phyloP scores from a whole-genome alignment of 30 jellyfish, hydroid and myxozoan species.

The Chrysaora quinquecirrha region DNA sequence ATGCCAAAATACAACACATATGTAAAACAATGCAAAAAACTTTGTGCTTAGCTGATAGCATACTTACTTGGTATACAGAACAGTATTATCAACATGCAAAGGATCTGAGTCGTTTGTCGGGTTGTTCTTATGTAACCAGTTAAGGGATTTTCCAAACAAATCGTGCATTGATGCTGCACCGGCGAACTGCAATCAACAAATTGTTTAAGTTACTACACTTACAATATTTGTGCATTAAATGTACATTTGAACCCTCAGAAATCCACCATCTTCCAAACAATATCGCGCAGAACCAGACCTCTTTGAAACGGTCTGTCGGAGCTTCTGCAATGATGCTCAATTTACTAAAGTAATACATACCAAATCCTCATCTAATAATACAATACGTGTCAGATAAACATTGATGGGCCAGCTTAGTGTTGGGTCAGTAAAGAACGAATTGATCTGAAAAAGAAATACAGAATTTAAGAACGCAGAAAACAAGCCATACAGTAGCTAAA shows the following conservation, averaged over 20 bases:
- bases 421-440: constrained; percentile 18
- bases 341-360: constrained; percentile 42
- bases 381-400: constrained; percentile 66
- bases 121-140: constrained; percentile 68
- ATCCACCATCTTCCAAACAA: neutral
- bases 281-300: no score
- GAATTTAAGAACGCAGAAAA: neutral
- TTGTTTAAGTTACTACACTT: neutral
- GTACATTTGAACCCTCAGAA: neutral
- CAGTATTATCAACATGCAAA: constrained; percentile 83
- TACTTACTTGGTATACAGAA: constrained; percentile 68
- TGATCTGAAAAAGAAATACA: neutral
- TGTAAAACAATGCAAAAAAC: no score
- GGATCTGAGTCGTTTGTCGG: constrained; percentile 63
- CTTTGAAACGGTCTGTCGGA: neutral
- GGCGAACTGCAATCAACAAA: constrained; percentile 51
- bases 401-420: constrained; percentile 57
- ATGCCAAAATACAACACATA: no score
- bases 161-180: constrained; percentile 53
- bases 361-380: constrained; percentile 68
- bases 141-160: constrained; percentile 40
- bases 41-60: neutral
- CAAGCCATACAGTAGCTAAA: neutral
- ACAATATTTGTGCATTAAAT: neutral
- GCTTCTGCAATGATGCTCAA: no score